These are phyloP conservation scores for Lasioglossum pauxillum DNA, from an alignment of 2,888 invertebrate genomes.

Conservation along the genomic window DNA sequence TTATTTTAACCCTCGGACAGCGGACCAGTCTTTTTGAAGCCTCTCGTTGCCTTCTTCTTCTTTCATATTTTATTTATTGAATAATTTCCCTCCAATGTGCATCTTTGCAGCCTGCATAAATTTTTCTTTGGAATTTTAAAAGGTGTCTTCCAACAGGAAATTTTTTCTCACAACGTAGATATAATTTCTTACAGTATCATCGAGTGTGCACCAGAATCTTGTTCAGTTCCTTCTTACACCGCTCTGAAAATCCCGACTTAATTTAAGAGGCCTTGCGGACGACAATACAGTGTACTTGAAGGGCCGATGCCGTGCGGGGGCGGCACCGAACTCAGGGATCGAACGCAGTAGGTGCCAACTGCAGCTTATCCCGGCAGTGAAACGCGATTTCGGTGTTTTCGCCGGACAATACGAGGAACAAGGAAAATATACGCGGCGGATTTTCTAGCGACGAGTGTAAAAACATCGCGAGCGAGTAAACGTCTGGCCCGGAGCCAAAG, in stretches of 20 bases:
- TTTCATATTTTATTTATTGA: too few species aligned
- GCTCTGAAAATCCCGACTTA: slow-evolving; percentile 16
- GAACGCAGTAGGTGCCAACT: slow-evolving; percentile 29
- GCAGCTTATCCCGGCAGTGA: slow-evolving; percentile 23
- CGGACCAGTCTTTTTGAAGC: too few species aligned
- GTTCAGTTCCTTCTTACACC: slow-evolving; percentile 11
- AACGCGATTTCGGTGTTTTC: slow-evolving; percentile 45
- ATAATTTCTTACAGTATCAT: background rate
- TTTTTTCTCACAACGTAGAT: background rate
- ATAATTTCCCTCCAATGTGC: background rate
- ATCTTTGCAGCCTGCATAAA: background rate
- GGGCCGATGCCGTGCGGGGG: background rate
- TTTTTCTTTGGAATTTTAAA: background rate
- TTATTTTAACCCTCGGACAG: too few species aligned
- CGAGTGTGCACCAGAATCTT: background rate
- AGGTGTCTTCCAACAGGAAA: background rate
- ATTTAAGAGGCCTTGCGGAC: background rate
- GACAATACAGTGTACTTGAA: background rate
- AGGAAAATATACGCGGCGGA: slow-evolving; percentile 55
- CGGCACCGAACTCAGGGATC: slow-evolving; percentile 5
- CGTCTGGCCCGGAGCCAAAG: slow-evolving; percentile 62
- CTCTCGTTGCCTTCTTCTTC: too few species aligned
- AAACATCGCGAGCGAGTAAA: slow-evolving; percentile 65
- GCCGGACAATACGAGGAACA: slow-evolving; percentile 38
- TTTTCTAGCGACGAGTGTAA: slow-evolving; percentile 58